Base-by-base conservation (phyloP, 2,113 vertebrate species). In the Thalassoma bifasciatum region DNA sequence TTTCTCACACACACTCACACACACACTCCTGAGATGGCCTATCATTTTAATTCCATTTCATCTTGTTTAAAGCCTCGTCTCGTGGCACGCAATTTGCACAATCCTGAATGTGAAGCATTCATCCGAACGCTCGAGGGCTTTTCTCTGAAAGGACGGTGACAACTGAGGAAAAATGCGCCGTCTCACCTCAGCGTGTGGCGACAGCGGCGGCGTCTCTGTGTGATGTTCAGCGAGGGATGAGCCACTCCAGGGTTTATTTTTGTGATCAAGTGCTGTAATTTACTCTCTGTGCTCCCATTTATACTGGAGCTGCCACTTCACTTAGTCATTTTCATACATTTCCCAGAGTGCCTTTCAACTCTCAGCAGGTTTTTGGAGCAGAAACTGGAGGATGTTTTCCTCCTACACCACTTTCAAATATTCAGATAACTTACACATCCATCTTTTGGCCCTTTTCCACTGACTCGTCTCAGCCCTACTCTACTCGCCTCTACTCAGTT, bases 231-330 rank as follows among this genome's bases (percentile, higher is more conserved):
- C 22, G 23, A 30, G 30, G 30, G 30, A 30, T 30, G 30, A 30
- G 30, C 3, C 10, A 17, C 58, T 66, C 26, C 30, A 26, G 73
- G 53, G 47, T 52, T 36, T 6, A 16, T 54, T 62, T 46, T 49
- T 81, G n/a, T 79, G 57, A 86, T 81, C 26, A 64, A 83, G 42
- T 47, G 52, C 26, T 67, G 50, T 72, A 57, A 81, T 83, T 77
- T 74, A 66, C 46, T 69, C 9, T 59, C 4, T 2, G 12, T 17
- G 59, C 22, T 23, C 21, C 40, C 61, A 47, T 51, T 77, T 58
- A 40, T 17, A 53, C 24, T 62, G n/a, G 36, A 21, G 62, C n/a
- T 44, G 53, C 13, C 30, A 38, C 54, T 38, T 37, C 19, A 26
- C 24, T 10, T 1, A 0, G 13, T 34, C 26, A 61, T 62, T 65